Base-by-base conservation (phyloP, 35 echinoderm and acorn worm genomes). In the Heliocidaris tuberculata region DNA sequence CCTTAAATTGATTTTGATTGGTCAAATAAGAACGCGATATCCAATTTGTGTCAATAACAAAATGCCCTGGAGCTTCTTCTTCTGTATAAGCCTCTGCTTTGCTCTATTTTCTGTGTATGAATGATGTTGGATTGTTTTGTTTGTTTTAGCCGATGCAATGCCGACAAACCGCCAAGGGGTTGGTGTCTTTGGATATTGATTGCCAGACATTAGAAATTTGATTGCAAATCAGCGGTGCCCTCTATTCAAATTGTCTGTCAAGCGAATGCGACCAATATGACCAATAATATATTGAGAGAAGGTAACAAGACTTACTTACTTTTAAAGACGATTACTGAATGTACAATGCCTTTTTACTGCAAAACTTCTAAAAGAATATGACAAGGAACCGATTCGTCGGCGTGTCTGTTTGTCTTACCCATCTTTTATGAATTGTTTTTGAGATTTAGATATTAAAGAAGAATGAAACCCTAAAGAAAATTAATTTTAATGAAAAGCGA, bases 31-130 rank as follows among this genome's bases (percentile, higher is more conserved):
- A 89, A 89, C 87, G 87, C 17, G 87, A 89, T 89, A 89, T 89
- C 87, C 87, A 89, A 89, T 89, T 89, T 89, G 87, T 89, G 87
- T 89, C 87, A 89, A 89, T 89, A 89, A 89, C 31, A 78, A 89
- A 32, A 48, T 89, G 87, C 31, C 87, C 87, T 24, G 65, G 65
- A 24, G 65, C 65, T 27, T 78, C 65, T 78, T 78, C 65, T 78
- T 78, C 21, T 78, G 3, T 78, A 78, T n/a, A 27, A 78, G 65
- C 52, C 19, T n/a, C 6, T 78, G 1, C 3, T n/a, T 78, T 78
- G 65, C 65, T n/a, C 65, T 89, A 48, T 48, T 89, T 29, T 89
- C 87, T 89, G 3, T 89, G 87, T 48, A n/a, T n/a, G n/a, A 5
- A 47, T 42, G 87, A 10, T 32, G 31, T 48, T 47, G 15, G 87